Evolutionary conservation across 1,140 invertebrate species (phyloP), one percentile per base, ranked within the genome.

Genomic region (Frieseomelitta varia): DNA sequence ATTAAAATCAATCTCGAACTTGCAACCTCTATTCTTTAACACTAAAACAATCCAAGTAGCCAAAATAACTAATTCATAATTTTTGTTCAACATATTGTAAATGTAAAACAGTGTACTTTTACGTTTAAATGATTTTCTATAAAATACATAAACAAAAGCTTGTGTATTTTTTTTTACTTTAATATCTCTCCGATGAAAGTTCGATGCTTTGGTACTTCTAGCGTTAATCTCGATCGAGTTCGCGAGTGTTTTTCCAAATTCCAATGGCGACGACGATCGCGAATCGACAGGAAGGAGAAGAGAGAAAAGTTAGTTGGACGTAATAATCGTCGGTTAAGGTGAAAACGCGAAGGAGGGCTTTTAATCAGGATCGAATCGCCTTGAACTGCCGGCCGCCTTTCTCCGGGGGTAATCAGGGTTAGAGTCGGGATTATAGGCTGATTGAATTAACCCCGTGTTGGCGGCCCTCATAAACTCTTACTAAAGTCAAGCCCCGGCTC

Each of bases 391-490:
- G 78, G 79, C 73, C 67, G 87, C 90, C 30, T 90, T 92, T 87
- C 90, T 87, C 85, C 90, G 86, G 86, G 89, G 91, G 92, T 93
- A 94, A 94, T 94, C 93, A 94, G 92, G 91, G 92, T 94, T 93
- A 93, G 91, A 92, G 92, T 90, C 86, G 89, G 91, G 90, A 94
- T 94, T 93, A 92, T 93, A 90, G 92, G 92, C 90, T 92, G 93
- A 94, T 94, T 93, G 92, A 94, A 94, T 93, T 94, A 94, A 93
- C 92, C 92, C 88, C 90, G 90, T 92, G 89, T 93, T 92, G 88
- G 92, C 92, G 91, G 90, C 90, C 92, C 93, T 94, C 93, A 91
- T 94, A 94, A 94, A 94, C 93, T 93, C 92, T 93, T 93, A 92
- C 93, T 93, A 94, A 94, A 94, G 93, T 94, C 93, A 93, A 92